Evolutionary conservation across 2,113 vertebrate species (phyloP), one percentile per base, ranked within the genome.

Genomic region (Thalassoma bifasciatum): DNA sequence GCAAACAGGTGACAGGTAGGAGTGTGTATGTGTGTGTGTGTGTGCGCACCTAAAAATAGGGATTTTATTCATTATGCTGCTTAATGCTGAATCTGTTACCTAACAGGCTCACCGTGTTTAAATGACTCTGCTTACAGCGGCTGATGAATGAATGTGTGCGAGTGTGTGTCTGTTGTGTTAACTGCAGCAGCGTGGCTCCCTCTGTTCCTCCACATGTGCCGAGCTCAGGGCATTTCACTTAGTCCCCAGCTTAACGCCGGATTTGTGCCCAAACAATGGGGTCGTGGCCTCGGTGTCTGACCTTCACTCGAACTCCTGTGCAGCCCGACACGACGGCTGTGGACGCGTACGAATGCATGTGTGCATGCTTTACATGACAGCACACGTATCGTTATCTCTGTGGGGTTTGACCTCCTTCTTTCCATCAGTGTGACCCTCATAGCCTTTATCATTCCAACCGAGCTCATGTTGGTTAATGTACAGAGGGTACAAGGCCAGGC

Each of bases 251-350:
- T 97, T 96, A 96, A 88, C 84, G 79, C 90, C 84, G 94, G 95
- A 96, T 96, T 95, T 97, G 89, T 81, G 89, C 81, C 89, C 93
- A 84, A 30, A 96, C 95, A 97, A 95, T 95, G 93, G 94, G 91
- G 93, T 91, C 89, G 82, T 92, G 93, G 92, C 91, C 90, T 72
- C 60, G 52, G 85, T 86, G 93, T 96, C 95, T 97, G 95, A 97
- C 96, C 95, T 91, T 83, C 21, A 75, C 87, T 83, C 89, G 94
- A 96, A 95, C 94, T 86, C 50, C 1, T 83, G 86, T 64, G 62
- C 89, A 90, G 89, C 75, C 90, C 50, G 59, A 86, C 79, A 38
- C 74, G n/a, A 23, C 12, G 77, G 61, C 77, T 69, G 69, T 75
- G 53, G 67, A 72, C 70, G 1, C 26, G 47, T 36, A 64, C 46